Conservation (phyloP, 2,797 vertebrate genomes). For the Acestrorhynchus altus region DNA sequence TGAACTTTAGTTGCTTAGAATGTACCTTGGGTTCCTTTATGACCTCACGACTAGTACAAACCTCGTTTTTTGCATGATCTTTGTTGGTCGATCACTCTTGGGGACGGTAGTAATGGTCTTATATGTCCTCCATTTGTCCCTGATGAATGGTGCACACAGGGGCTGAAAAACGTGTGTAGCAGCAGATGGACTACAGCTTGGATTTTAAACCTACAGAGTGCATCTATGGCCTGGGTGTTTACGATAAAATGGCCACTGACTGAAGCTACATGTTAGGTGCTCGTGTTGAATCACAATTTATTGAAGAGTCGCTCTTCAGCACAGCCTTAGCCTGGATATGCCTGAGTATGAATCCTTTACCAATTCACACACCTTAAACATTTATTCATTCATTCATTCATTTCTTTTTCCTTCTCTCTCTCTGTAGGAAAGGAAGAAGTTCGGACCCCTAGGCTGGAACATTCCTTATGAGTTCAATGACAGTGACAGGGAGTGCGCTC, state of each 20-base stretch:
- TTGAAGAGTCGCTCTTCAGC: neutral
- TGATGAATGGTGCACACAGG: no score
- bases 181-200: no score
- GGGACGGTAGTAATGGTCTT: no score
- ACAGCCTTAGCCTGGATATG: neutral
- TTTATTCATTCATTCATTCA: neutral
- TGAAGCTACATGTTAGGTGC: neutral
- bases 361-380: neutral
- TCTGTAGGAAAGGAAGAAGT: conserved; percentile 83
- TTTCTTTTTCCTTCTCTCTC: neutral
- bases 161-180: no score
- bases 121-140: no score
- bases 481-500: conserved; percentile 85
- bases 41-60: no score
- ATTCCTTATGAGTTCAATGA: conserved; percentile 86
- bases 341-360: neutral
- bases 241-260: neutral
- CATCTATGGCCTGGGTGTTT: neutral
- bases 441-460: conserved; percentile 86
- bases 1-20: no score
- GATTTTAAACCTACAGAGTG: neutral
- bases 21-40: no score
- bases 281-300: neutral
- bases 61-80: no score
- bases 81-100: no score